phyloP scores from a whole-genome alignment of 1,140 invertebrate genomes.

The Brachionus rubens region DNA sequence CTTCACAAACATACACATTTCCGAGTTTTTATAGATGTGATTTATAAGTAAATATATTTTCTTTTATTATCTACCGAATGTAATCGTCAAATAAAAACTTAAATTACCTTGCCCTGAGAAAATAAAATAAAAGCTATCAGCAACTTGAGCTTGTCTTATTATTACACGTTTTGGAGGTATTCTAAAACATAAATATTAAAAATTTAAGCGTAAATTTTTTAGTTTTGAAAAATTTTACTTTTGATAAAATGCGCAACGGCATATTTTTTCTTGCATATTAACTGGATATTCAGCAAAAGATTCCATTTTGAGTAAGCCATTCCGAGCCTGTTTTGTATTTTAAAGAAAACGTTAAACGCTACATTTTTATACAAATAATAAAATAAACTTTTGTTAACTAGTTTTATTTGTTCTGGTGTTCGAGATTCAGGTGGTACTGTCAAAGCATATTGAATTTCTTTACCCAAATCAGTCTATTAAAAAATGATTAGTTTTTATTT shows the following conservation, averaged over 20 bases:
- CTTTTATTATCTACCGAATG: too few relatives aligned
- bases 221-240: constrained; percentile 50
- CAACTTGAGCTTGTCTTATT: constrained; percentile 52
- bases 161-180: constrained; percentile 52
- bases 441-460: constrained; percentile 54
- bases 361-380: neutral
- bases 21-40: too few relatives aligned
- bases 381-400: constrained; percentile 49
- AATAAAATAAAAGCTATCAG: constrained; percentile 56
- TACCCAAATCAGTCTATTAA: constrained; percentile 55
- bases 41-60: too few relatives aligned
- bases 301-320: constrained; percentile 51
- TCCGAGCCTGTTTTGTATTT: constrained; percentile 50
- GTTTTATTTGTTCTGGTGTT: constrained; percentile 55
- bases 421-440: constrained; percentile 52
- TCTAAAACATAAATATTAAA: constrained; percentile 48
- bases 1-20: too few relatives aligned
- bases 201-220: too few relatives aligned
- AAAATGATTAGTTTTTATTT: neutral
- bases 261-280: constrained; percentile 53
- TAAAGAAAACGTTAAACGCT: neutral
- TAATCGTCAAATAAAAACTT: too few relatives aligned
- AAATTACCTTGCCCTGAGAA: constrained; percentile 52
- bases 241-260: constrained; percentile 54
- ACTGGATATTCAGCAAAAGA: constrained; percentile 54